These are phyloP conservation scores for Standfussiana lucernea DNA, from an alignment of 2,888 invertebrate species.

Conservation along the genomic window DNA sequence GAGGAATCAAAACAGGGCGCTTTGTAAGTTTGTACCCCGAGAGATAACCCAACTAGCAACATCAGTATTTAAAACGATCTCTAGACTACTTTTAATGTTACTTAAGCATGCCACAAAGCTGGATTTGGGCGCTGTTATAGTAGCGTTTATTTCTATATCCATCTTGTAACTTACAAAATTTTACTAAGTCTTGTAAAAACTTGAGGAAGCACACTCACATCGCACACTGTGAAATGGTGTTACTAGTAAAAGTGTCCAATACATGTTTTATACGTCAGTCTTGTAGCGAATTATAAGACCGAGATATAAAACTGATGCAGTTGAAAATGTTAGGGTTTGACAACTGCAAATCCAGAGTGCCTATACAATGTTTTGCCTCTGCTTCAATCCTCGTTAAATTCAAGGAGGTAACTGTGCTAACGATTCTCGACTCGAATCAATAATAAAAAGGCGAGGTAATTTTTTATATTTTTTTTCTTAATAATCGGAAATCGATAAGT, in stretches of 20 bases:
- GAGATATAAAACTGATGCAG: background rate
- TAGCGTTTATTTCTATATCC: background rate
- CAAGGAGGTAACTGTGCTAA: too few relatives aligned
- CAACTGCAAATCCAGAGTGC: too few relatives aligned
- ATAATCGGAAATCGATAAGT: too few relatives aligned
- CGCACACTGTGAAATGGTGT: slow-evolving; percentile 5
- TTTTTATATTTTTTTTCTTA: too few relatives aligned
- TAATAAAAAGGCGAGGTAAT: too few relatives aligned
- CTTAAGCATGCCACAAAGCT: too few relatives aligned
- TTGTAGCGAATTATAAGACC: slow-evolving; percentile 16
- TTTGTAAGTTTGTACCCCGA: background rate
- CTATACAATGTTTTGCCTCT: too few relatives aligned
- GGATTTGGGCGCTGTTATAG: too few relatives aligned
- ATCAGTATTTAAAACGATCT: background rate
- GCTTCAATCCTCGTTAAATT: too few relatives aligned
- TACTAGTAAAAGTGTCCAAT: slow-evolving; percentile 7
- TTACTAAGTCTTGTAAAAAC: background rate
- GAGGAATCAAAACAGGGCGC: background rate
- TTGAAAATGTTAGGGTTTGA: slow-evolving; percentile 8
- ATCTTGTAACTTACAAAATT: background rate
- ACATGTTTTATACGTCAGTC: slow-evolving; percentile 1
- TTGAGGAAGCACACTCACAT: too few relatives aligned
- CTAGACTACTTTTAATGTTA: background rate
- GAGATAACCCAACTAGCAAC: background rate
- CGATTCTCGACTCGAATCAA: too few relatives aligned